Base-by-base conservation (phyloP, 2,797 vertebrate species). In the Kryptopterus vitreolus region DNA sequence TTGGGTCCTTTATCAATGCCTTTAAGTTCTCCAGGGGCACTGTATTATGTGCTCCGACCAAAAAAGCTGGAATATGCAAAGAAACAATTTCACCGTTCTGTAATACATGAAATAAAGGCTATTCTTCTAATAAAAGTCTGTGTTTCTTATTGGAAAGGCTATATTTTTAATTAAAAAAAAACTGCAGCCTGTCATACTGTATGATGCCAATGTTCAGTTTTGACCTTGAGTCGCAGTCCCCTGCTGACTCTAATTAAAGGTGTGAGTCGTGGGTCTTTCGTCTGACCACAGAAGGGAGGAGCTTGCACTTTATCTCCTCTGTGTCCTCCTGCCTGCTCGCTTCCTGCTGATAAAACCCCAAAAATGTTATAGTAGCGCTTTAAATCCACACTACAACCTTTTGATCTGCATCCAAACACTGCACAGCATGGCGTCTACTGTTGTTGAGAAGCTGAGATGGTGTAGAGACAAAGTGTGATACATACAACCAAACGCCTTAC, bases 181-280 rank as follows among this genome's bases (percentile, higher is more conserved):
- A 43, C 33, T 35, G 3, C 8, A 74, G 53, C 53, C 26, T 7
- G 9, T 59, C 72, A 33, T 46, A 3, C 31, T 55, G 59, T 57
- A 57, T n/a, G 22, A 69, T 53, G 53, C 35, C 5, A n/a, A 31
- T 2, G 20, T 48, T 81, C 24, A 33, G 26, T 46, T 61, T 68
- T 76, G 83, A 86, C 82, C 78, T 87, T 85, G 72, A n/a, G 57
- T 29, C 66, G 81, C 70, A 66, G 29, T 76, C 79, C 81, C 65
- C 80, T 72, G 77, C 57, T 79, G 85, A 82, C 73, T 79, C 48
- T 82, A 82, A 82, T 86, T 76, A 82, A 58, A 83, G 29, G 72
- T 81, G 82, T 80, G 78, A 84, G 81, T 74, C 79, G 43, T 75
- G 46, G 81, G 81, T 73, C 76, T 83, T 82, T 59, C 73, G 75